Conservation (phyloP, 2,888 invertebrate genomes). For the Eristalis arbustorum region DNA sequence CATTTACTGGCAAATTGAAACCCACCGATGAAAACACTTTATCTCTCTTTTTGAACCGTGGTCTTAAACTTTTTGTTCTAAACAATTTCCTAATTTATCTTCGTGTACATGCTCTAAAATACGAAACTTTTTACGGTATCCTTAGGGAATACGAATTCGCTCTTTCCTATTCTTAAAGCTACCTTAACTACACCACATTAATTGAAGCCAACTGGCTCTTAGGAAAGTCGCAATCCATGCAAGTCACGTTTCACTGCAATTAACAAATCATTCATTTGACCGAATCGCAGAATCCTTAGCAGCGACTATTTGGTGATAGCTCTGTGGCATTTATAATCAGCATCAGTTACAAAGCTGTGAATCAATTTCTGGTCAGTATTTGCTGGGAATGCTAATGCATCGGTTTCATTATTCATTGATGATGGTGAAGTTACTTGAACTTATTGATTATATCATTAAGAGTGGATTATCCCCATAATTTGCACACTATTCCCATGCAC, state of each 20-base stretch:
- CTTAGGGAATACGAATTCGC: not conserved
- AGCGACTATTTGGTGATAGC: not conserved
- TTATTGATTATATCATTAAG: not conserved
- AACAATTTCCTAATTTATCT: not conserved
- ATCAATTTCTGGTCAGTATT: not conserved
- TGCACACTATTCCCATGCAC: not conserved
- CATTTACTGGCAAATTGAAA: no score
- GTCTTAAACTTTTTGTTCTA: not conserved
- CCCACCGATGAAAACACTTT: not conserved
- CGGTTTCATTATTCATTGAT: not conserved
- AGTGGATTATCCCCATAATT: not conserved
- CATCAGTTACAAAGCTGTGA: not conserved
- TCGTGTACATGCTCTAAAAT: not conserved
- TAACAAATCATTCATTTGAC: slow-evolving; percentile 23
- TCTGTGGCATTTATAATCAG: not conserved
- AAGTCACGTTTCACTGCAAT: slow-evolving; percentile 18
- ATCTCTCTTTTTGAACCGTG: not conserved
- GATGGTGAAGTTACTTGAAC: not conserved
- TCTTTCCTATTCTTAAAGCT: not conserved
- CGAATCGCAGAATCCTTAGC: not conserved
- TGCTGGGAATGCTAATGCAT: not conserved
- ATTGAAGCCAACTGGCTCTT: not conserved
- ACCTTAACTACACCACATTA: not conserved
- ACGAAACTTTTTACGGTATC: not conserved
- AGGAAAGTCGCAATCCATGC: not conserved